A percentile compares a stretch with the other conserved stretches of the same genome.
phyloP scores from a whole-genome alignment of 2,888 invertebrate genomes.

The Phrixothrix hirtus region DNA sequence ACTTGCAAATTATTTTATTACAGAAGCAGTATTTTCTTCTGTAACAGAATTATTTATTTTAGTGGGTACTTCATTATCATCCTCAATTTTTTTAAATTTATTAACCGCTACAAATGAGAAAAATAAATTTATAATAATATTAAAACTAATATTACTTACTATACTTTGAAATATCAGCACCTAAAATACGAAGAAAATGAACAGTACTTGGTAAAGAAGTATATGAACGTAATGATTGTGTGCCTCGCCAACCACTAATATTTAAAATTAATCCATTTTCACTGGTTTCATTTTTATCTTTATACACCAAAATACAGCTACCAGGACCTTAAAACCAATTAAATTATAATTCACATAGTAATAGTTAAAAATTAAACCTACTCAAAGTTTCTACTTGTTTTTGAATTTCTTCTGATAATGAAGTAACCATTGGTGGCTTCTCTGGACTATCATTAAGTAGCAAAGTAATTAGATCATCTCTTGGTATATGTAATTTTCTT shows the following conservation, averaged over 20 bases:
- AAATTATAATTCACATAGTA: conserved; percentile 33
- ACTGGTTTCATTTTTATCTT: conserved; percentile 53
- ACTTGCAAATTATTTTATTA: conserved; percentile 13
- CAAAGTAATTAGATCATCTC: conserved; percentile 76
- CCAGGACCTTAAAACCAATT: conserved; percentile 63
- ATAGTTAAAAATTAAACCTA: conserved; percentile 53
- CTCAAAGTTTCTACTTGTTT: conserved; percentile 70
- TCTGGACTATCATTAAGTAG: conserved; percentile 79
- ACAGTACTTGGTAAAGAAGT: conserved; percentile 82
- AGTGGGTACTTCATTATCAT: conserved; percentile 40
- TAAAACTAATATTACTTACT: conserved; percentile 67
- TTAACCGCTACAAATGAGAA: conserved; percentile 62
- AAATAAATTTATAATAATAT: conserved; percentile 10
- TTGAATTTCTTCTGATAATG: conserved; percentile 69
- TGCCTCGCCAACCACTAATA: conserved; percentile 91
- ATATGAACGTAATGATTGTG: conserved; percentile 83
- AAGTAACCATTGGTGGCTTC: conserved; percentile 74
- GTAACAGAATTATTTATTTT: conserved; percentile 37
- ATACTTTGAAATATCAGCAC: conserved; percentile 83
- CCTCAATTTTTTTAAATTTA: conserved; percentile 71
- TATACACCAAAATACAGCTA: conserved; percentile 76
- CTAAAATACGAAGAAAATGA: conserved; percentile 83
- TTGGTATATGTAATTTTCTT: conserved; percentile 71
- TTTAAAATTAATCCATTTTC: conserved; percentile 61
- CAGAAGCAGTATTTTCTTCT: neutral